These are phyloP conservation scores for Darevskia mixta DNA, from an alignment of 2,797 vertebrate species.

Conservation along the genomic window DNA sequence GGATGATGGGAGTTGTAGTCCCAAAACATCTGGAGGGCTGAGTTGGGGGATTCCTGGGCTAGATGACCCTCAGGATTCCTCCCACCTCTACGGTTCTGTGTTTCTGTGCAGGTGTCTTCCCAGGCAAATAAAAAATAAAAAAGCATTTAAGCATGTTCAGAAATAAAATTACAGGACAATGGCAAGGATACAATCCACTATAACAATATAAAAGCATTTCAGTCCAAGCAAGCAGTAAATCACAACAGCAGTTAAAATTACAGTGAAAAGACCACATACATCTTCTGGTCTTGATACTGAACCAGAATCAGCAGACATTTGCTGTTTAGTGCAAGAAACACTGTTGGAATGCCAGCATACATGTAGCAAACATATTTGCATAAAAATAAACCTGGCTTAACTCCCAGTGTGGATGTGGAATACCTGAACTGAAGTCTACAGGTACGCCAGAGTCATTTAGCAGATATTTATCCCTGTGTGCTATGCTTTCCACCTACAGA, in stretches of 20 bases:
- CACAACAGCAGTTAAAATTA: not conserved
- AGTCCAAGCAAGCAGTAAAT: not conserved
- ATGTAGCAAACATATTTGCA: not conserved
- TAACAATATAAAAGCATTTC: not conserved
- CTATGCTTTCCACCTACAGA: not conserved
- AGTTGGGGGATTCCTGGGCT: too few relatives aligned
- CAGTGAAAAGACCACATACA: not conserved
- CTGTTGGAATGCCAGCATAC: not conserved
- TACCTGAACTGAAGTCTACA: not conserved
- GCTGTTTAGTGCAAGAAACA: not conserved
- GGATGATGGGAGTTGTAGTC: too few relatives aligned
- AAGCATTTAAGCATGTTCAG: too few relatives aligned
- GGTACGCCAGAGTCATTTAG: not conserved
- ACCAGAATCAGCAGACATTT: not conserved
- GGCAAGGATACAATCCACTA: too few relatives aligned
- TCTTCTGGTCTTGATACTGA: not conserved
- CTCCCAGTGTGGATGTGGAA: not conserved
- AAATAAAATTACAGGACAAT: too few relatives aligned
- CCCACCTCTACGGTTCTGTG: too few relatives aligned
- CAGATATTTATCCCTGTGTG: not conserved
- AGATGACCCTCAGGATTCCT: too few relatives aligned
- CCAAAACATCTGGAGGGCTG: too few relatives aligned
- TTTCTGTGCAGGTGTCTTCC: too few relatives aligned
- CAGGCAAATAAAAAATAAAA: too few relatives aligned
- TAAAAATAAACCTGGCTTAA: not conserved